Evolutionary conservation across 2,888 invertebrate species (phyloP), one percentile per base, ranked within the genome.

Genomic region (Patella ulyssiponensis): DNA sequence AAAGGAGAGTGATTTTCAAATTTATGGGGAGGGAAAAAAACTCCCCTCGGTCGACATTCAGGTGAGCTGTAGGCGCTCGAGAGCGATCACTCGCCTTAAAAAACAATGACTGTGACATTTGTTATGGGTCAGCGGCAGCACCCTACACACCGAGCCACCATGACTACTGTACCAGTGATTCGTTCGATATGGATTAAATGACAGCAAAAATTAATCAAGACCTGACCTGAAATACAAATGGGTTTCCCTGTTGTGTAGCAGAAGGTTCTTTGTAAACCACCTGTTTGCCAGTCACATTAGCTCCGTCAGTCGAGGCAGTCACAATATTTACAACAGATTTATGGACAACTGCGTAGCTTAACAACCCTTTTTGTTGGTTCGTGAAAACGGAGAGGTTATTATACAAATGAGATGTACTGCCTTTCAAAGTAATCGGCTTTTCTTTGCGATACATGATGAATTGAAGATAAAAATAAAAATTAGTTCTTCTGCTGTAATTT

Each of bases 251-350:
- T 71, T 82, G 86, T 15, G 88, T 81, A 1, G 88, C 88, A 23
- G 90, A 87, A 2, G 90, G 90, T 77, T 91, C 90, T 77, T 91
- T 90, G 80, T 88, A 90, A 15, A 87, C 80, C 17, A 91, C 85
- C 79, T 91, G 90, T 73, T 87, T 83, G 75, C 88, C 88, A 12
- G 87, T 88, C 33, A 89, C 88, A 53, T 85, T 84, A 11, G 86
- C 81, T 1, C 90, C 90, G 76, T 91, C 90, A 15, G 86, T 84
- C 0, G 87, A 83, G 0, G 89, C 84, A 17, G 86, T 87, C 44
- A 90, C 83, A 58, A 91, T 82, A 79, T 90, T 90, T 51, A 90
- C 89, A 27, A 88, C 85, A 56, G 88, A 87, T 81, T 90, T 90
- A 79, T 91, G 90, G 52, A 90, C 87, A 7, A 88, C 87, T 9